Conservation (phyloP, 2,888 invertebrate genomes). For the Caradrina clavipalpis region DNA sequence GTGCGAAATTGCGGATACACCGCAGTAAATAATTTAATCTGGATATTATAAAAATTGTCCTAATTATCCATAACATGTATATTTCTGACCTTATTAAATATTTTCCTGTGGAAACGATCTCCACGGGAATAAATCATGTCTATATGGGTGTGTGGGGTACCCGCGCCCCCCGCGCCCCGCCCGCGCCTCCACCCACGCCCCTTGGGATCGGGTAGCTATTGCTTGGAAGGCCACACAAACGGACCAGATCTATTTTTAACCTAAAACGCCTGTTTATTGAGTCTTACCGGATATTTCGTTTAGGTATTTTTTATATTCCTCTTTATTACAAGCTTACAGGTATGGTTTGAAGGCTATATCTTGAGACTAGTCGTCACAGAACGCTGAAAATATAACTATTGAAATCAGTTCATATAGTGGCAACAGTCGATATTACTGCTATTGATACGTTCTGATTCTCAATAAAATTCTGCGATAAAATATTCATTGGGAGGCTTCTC, state of each 20-base stretch:
- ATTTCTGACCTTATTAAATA: conserved; percentile 72
- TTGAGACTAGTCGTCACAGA: neutral
- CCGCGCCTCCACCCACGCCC: conserved; percentile 54
- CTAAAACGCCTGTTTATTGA: conserved; percentile 70
- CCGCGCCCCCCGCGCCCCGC: conserved; percentile 43
- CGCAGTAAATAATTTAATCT: conserved; percentile 32
- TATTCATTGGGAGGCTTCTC: conserved; percentile 41
- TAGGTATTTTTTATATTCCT: conserved; percentile 36
- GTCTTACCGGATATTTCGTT: conserved; percentile 49
- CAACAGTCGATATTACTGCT: conserved; percentile 28
- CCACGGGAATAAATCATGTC: conserved; percentile 78
- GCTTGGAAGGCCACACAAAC: conserved; percentile 74
- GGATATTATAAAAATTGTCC: conserved; percentile 31
- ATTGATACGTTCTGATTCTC: conserved; percentile 45
- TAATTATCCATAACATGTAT: conserved; percentile 39
- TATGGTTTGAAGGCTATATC: conserved; percentile 29
- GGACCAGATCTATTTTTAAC: conserved; percentile 77
- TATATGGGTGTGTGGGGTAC: conserved; percentile 64
- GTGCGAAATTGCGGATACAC: conserved; percentile 34
- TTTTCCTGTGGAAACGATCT: conserved; percentile 71
- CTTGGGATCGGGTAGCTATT: conserved; percentile 68
- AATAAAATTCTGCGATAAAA: conserved; percentile 45
- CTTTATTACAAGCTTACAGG: conserved; percentile 7
- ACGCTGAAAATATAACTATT: conserved; percentile 20
- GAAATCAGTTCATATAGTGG: conserved; percentile 1